Evolutionary conservation across 2,113 vertebrate genomes (phyloP).

Genomic region (Calonectris borealis): DNA sequence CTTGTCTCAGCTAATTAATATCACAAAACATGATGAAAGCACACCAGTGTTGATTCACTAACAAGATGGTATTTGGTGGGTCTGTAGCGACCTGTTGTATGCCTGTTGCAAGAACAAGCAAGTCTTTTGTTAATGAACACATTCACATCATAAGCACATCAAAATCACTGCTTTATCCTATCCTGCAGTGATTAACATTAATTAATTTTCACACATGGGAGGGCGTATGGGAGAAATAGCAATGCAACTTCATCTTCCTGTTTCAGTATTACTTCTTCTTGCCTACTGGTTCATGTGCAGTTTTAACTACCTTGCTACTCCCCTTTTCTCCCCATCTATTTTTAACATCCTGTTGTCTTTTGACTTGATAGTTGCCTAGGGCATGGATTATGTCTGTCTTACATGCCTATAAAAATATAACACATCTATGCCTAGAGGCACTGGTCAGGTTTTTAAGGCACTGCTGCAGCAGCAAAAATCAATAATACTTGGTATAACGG

Average conservation of each 20-base stretch:
- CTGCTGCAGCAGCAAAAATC: neutral
- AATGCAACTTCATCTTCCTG: neutral
- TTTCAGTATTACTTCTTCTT: neutral
- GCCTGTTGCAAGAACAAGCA: neutral
- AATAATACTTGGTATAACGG: neutral
- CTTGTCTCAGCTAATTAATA: neutral
- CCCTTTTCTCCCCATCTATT: neutral
- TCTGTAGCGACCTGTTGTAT: neutral
- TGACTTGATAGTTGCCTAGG: neutral
- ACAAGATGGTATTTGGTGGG: neutral
- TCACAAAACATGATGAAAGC: neutral
- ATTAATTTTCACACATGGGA: neutral
- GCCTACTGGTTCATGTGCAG: neutral
- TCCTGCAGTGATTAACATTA: neutral
- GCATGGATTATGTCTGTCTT: neutral
- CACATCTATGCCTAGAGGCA: neutral
- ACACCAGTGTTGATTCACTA: neutral
- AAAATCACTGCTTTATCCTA: neutral
- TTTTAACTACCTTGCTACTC: neutral
- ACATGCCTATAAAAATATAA: neutral
- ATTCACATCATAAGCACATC: neutral
- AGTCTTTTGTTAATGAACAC: neutral
- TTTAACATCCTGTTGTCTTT: neutral
- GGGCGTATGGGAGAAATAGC: neutral
- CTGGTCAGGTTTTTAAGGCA: neutral